Evolutionary conservation across 2,113 vertebrate genomes (phyloP), one percentile per base, ranked within the genome.

Genomic region (Elaphurus davidianus): DNA sequence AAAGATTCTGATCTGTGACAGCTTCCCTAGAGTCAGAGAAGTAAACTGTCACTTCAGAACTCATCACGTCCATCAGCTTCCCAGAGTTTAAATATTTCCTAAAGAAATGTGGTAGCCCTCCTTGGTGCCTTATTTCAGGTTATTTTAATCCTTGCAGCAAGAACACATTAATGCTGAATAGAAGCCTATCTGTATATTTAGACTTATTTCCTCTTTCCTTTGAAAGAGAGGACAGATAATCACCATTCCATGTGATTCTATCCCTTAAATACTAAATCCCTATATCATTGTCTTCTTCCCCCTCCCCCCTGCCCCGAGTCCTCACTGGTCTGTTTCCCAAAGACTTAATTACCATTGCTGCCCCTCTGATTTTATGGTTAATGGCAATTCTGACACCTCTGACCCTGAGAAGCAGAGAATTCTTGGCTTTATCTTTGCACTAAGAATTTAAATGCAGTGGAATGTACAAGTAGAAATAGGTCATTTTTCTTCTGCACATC

Each of bases 391-490:
- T 96, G 87, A 86, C 27, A 91, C 36, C 25, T 28, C n/a, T 67
- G n/a, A 57, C 50, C 84, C 45, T 19, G 43, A 92, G 23, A 87
- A 87, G 74, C 67, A 96, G 36, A 95, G 82, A 96, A 97, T 82
- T 88, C 81, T 87, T 86, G 81, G 28, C 30, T 97, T 96, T 95
- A 93, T 78, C 78, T 94, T 96, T 95, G 33, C 50, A 86, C 71
- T 96, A 96, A 96, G 21, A 95, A 95, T 98, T 97, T 97, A 95
- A 98, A 86, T 94, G 30, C 54, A 88, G 54, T 85, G 19, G 43
- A 91, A 97, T 62, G 6, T 81, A 79, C 93, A 27, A 96, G 36
- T 8, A 87, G 74, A 96, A 91, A 93, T 76, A 59, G 54, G 36
- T 52, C 43, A 43, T 96, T 97, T 96, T 96, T 95, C 87, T 94